phyloP scores from a whole-genome alignment of 2,888 invertebrate genomes.

The Drepana falcataria region DNA sequence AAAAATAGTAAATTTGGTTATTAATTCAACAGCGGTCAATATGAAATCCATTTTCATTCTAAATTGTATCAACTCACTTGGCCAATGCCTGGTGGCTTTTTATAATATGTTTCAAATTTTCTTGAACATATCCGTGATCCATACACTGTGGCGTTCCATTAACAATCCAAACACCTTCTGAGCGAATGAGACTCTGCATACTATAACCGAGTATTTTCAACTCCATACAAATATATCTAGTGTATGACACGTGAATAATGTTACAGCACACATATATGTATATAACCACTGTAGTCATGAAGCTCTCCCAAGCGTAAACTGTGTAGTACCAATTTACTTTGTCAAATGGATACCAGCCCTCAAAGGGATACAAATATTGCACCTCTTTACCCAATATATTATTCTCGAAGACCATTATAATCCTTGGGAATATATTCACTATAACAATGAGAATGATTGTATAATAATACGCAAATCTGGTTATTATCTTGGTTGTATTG shows the following conservation, averaged over 20 bases:
- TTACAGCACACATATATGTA: conserved; percentile 42
- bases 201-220: conserved; percentile 46
- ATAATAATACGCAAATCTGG: conserved; percentile 46
- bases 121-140: conserved; percentile 29
- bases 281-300: conserved; percentile 53
- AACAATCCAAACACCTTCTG: conserved; percentile 34
- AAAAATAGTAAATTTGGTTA: too few relatives aligned
- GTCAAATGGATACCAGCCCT: conserved; percentile 67
- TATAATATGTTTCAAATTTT: conserved; percentile 46
- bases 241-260: conserved; percentile 44
- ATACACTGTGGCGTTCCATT: conserved; percentile 12
- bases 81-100: conserved; percentile 41
- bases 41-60: not conserved
- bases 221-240: conserved; percentile 58
- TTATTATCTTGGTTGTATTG: conserved; percentile 27
- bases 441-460: conserved; percentile 34
- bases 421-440: conserved; percentile 48
- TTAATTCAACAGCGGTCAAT: too few relatives aligned
- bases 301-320: conserved; percentile 57
- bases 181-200: conserved; percentile 36
- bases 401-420: conserved; percentile 51
- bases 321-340: conserved; percentile 52
- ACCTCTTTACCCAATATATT: conserved; percentile 32
- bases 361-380: conserved; percentile 50
- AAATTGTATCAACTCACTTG: conserved; percentile 29